Conservation (phyloP, 2,113 vertebrate genomes). For the Neotoma lepida region DNA sequence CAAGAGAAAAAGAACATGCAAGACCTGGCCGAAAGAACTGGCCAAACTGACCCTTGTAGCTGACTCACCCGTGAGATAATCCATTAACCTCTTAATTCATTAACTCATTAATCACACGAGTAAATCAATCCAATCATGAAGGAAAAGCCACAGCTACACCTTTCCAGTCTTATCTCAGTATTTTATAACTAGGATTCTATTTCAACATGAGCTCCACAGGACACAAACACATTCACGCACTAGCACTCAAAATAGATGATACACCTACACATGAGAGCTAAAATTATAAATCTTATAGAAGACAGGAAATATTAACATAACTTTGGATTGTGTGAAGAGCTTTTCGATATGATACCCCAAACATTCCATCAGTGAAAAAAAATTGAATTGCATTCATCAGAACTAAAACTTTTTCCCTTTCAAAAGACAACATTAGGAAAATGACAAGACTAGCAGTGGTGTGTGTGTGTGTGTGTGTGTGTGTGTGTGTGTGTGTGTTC, state of each 20-base stretch:
- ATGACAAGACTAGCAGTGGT: neutral
- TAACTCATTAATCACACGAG: neutral
- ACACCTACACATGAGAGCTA: neutral
- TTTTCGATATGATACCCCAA: neutral
- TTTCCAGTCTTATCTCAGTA: neutral
- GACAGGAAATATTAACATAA: neutral
- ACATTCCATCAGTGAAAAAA: neutral
- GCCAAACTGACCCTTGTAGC: neutral
- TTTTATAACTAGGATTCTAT: neutral
- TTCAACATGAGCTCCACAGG: neutral
- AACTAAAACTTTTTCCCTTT: neutral
- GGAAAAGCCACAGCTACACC: neutral
- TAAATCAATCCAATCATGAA: neutral
- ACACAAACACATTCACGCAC: neutral
- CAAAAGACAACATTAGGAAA: neutral
- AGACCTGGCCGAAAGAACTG: neutral
- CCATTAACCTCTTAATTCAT: neutral
- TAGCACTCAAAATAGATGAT: neutral
- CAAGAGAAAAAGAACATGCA: too few relatives aligned
- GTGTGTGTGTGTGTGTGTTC: neutral
- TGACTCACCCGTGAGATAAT: neutral
- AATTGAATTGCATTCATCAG: neutral
- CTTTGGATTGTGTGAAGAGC: neutral
- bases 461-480: too few relatives aligned
- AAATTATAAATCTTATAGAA: constrained; percentile 8